Conservation (phyloP, 2,888 invertebrate genomes). For the Hemistola chrysoprasaria region DNA sequence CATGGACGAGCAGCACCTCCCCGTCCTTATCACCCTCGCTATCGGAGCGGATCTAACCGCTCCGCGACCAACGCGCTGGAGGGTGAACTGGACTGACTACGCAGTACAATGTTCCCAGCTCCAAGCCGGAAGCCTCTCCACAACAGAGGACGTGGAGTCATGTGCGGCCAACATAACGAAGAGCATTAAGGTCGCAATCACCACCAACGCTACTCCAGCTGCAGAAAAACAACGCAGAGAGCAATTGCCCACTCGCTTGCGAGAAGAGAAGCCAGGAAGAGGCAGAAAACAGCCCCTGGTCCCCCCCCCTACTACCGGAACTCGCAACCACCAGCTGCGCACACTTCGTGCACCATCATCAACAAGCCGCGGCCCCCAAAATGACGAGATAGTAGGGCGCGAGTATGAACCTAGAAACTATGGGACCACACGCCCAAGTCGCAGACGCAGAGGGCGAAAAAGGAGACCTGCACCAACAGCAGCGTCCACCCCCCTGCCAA, state of each 20-base stretch:
- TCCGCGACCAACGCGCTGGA: background rate
- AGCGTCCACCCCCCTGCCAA: no score
- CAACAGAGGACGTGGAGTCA: background rate
- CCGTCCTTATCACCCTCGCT: background rate
- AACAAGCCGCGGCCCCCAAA: no score
- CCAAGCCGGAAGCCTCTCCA: background rate
- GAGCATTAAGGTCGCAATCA: background rate
- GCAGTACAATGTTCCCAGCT: background rate
- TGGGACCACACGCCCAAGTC: no score
- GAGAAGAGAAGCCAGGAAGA: background rate
- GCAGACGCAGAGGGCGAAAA: no score
- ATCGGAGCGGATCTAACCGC: accelerated
- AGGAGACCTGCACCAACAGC: no score
- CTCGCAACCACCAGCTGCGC: no score
- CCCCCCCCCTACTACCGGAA: no score
- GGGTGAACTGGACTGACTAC: background rate
- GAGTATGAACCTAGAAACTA: no score
- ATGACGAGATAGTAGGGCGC: no score
- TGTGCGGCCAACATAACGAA: background rate
- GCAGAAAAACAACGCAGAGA: background rate
- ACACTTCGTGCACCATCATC: no score
- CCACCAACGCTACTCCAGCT: background rate
- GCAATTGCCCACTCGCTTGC: background rate
- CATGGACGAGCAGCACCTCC: constrained; percentile 1
- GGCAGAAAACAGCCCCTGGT: no score